phyloP scores from a whole-genome alignment of 1,140 invertebrate genomes.

The Drosophila sp. region DNA sequence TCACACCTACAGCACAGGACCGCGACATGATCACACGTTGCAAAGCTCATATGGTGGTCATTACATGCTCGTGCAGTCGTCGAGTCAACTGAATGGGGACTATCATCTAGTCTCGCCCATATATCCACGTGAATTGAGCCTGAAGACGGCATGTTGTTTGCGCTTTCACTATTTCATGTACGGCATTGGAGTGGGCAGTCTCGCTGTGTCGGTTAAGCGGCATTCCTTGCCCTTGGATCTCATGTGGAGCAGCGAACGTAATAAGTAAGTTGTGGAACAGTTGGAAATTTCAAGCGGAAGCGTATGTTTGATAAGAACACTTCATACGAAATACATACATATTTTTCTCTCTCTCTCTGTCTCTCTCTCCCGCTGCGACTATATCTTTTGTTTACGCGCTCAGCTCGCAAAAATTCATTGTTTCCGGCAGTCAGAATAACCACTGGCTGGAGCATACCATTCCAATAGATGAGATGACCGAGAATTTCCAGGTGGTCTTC shows the following conservation, averaged over 20 bases:
- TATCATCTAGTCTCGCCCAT: constrained; percentile 65
- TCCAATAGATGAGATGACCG: constrained; percentile 63
- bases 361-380: background rate
- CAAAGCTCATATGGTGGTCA: constrained; percentile 54
- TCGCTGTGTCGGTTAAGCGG: constrained; percentile 69
- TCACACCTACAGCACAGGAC: constrained; percentile 60
- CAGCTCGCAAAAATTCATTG: constrained; percentile 47
- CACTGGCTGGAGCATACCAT: constrained; percentile 72
- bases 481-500: constrained; percentile 72
- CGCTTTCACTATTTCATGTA: constrained; percentile 78
- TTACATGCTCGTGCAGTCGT: constrained; percentile 75
- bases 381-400: background rate
- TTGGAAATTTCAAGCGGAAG: constrained; percentile 1
- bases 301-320: constrained; percentile 20
- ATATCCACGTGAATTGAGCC: constrained; percentile 52
- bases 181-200: constrained; percentile 62
- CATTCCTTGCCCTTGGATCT: constrained; percentile 30
- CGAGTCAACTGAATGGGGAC: background rate
- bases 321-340: background rate
- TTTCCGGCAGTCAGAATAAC: constrained; percentile 53
- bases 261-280: constrained; percentile 37
- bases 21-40: constrained; percentile 73
- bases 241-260: constrained; percentile 38
- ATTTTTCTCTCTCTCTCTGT: background rate
- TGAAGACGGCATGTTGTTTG: constrained; percentile 75